Evolutionary conservation across 2,113 vertebrate species (phyloP), one percentile per base, ranked within the genome.

Genomic region (Ailuropoda melanoleuca): DNA sequence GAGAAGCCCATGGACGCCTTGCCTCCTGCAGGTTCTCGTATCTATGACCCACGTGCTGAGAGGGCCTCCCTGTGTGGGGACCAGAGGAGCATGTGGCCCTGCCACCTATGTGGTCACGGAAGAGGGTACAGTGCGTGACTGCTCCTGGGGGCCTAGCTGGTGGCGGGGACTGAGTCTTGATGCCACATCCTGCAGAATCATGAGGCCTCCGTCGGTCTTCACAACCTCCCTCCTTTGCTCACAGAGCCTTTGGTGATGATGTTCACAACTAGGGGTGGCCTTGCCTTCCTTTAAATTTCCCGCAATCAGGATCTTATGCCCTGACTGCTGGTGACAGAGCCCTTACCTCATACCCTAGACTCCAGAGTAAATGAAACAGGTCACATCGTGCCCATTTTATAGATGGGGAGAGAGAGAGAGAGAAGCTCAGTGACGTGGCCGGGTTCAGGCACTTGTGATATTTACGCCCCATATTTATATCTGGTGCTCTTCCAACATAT

Each of bases 401-500:
- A 68, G 77, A 56, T 1, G 46, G 68, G 68, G 50, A 83, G 31
- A 72, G 18, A 39, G 53, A n/a, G n/a, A 55, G 56, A 86, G n/a
- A 75, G 46, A 66, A 66, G 58, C 15, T 75, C 43, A 18, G 70
- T 10, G 9, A 24, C 3, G 1, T 13, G 86, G n/a, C n/a, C 1
- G 1, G 1, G 0, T 15, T 26, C 14, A 6, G 21, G n/a, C 1
- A 2, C 13, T 23, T 19, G 81, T 10, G 72, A 29, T 1, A 10
- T n/a, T 87, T 26, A 21, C 13, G 4, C 70, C 17, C 53, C 18
- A 11, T 0, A 7, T 39, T 11, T 0, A 7, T 39, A 29, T 10
- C 43, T 46, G 34, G 19, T n/a, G 19, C 12, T 29, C 34, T 39
- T 50, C n/a, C n/a, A 6, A 39, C 50, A 50, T 39, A 4, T 29